phyloP scores from a whole-genome alignment of 2,113 vertebrate genomes.

The Elgaria multicarinata region DNA sequence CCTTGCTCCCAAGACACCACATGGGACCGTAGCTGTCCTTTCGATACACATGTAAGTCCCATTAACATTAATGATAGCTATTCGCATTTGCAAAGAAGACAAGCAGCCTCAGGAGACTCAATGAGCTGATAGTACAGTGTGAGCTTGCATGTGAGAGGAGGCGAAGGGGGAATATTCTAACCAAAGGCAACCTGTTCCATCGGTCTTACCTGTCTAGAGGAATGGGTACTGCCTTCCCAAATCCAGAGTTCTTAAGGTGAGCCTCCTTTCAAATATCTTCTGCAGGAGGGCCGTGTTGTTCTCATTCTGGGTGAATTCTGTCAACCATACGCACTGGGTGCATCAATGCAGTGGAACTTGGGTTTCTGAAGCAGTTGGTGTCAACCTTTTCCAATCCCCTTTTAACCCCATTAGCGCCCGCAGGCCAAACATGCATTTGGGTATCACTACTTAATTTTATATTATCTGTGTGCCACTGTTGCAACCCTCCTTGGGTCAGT shows the following conservation, averaged over 20 bases:
- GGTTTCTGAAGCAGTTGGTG: neutral
- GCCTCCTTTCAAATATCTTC: neutral
- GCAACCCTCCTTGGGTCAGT: too few species aligned
- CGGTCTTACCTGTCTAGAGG: neutral
- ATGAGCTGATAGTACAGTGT: neutral
- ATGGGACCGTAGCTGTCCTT: constrained; percentile 41
- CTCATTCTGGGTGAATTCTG: neutral
- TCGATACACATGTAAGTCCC: constrained; percentile 34
- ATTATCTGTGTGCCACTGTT: too few species aligned
- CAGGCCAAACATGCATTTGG: too few species aligned
- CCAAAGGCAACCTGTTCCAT: neutral
- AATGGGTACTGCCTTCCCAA: neutral
- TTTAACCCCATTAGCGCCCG: too few species aligned
- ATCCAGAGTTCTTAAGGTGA: too few species aligned
- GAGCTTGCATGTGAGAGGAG: constrained; percentile 30
- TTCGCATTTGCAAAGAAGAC: constrained; percentile 49
- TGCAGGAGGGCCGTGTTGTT: neutral
- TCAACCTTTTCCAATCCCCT: neutral
- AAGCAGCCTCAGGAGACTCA: constrained; percentile 36
- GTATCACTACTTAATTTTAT: too few species aligned
- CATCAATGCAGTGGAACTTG: neutral
- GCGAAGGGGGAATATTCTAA: rapidly evolving
- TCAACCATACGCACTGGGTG: neutral
- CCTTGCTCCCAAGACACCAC: constrained; percentile 23
- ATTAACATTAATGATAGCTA: constrained; percentile 68